Percentiles rank a stretch among this genome's conserved stretches.
Conservation (phyloP, 2,888 invertebrate species). For the Drosophila formosana region DNA sequence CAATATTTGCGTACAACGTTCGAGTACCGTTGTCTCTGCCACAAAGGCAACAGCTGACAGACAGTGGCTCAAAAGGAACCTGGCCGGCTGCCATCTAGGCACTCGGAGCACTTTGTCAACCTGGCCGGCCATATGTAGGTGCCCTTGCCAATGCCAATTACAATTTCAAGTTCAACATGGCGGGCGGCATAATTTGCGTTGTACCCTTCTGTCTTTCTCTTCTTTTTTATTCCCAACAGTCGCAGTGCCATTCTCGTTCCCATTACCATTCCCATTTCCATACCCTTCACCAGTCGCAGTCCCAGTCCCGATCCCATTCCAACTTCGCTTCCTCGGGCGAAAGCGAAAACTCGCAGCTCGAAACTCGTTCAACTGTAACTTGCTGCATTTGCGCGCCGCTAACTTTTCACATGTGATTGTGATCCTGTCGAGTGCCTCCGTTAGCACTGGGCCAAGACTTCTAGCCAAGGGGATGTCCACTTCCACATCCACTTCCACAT, state of each 20-base stretch:
- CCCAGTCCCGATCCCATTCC: constrained; percentile 23
- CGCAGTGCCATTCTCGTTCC: constrained; percentile 14
- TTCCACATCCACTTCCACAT: not conserved
- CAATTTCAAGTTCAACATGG: constrained; percentile 83
- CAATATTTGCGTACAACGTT: constrained; percentile 3
- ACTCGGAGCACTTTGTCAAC: not conserved
- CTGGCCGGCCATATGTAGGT: constrained; percentile 66
- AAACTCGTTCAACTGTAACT: constrained; percentile 73
- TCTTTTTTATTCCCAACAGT: constrained; percentile 19
- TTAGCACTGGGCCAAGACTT: not conserved
- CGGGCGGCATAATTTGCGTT: constrained; percentile 76
- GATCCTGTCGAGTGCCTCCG: constrained; percentile 46
- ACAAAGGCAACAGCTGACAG: constrained; percentile 51
- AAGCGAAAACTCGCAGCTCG: constrained; percentile 38
- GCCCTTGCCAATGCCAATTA: constrained; percentile 83
- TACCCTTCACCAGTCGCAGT: constrained; percentile 8
- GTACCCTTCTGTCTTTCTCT: constrained; percentile 28
- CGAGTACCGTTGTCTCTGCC: constrained; percentile 13
- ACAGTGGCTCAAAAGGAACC: constrained; percentile 32
- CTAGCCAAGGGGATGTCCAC: constrained; percentile 12
- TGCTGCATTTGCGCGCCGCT: constrained; percentile 63
- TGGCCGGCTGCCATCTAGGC: not conserved
- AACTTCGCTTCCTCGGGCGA: constrained; percentile 31
- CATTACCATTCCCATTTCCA: constrained; percentile 5
- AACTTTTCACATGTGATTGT: constrained; percentile 75